Base-by-base conservation (phyloP, 2,797 vertebrate genomes). In the Atherinosoma microstoma region DNA sequence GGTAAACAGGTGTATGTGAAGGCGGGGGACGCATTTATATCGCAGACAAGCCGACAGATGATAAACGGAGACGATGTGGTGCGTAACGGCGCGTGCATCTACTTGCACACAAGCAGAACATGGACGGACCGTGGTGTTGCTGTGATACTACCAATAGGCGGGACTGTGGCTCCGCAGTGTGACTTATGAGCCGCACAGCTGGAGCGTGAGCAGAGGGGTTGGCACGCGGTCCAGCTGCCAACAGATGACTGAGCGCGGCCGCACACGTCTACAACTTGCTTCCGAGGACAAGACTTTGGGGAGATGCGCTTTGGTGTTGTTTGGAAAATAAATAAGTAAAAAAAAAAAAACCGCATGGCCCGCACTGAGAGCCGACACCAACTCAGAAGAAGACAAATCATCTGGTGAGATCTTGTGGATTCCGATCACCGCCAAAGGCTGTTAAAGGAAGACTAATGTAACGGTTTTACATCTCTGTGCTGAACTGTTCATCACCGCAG, bases 81-180 rank as follows among this genome's bases (percentile, higher is more conserved):
- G 81, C 18, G 34, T 49, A 38, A 45, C 34, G 64, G 56, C 11
- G 78, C 62, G 57, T n/a, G 32, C 7, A 0, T 2, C 29, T 0
- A 60, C 70, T 16, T 38, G 62, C 6, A 3, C 70, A 9, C 68
- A 42, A n/a, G n/a, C 2, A 34, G 64, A 77, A 68, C 42, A 66
- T 47, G 75, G n/a, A 18, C 70, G 1, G 40, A 7, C 34, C 7
- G 77, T 24, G 68, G 76, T 58, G 85, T 38, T 75, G 84, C 80
- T 18, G 79, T 53, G 67, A 57, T 70, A 2, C 80, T 16, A 45
- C 87, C 90, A 70, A 83, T 69, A 91, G 92, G 92, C 91, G 90
- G 90, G 84, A 88, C 88, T 89, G 86, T 82, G 74, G 75, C 78
- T 90, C 89, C 67, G 87, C 88, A 60, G 83, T 78, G 73, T 47